Conservation (phyloP, 23 tunicate genomes). For the Trididemnum nubilum region DNA sequence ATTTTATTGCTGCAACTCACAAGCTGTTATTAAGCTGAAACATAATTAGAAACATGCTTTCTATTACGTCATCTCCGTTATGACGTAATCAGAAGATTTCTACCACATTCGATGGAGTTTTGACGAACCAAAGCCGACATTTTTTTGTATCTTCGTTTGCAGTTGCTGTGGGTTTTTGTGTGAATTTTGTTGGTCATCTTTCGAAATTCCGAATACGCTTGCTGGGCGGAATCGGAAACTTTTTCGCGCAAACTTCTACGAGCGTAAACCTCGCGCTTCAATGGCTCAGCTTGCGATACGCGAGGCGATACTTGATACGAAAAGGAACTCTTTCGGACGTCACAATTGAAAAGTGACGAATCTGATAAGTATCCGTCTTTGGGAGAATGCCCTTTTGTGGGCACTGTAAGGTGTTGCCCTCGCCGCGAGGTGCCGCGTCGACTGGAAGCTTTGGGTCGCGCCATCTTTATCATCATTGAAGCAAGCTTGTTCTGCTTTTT, state of each 20-base stretch:
- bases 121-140: slow-evolving; percentile 4
- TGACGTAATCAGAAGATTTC: neutral
- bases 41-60: neutral
- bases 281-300: neutral
- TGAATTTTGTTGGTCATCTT: slow-evolving; percentile 12
- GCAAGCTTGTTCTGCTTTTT: slow-evolving; percentile 3
- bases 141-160: slow-evolving; percentile 13
- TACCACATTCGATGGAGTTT: neutral
- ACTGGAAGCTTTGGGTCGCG: neutral
- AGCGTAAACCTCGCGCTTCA: neutral
- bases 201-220: slow-evolving; percentile 9
- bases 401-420: neutral
- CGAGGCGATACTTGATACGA: neutral
- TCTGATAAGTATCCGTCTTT: slow-evolving; percentile 17
- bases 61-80: neutral
- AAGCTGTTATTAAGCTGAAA: neutral
- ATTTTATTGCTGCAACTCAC: neutral
- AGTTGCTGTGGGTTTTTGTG: neutral
- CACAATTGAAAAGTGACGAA: slow-evolving; percentile 19
- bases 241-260: slow-evolving; percentile 14
- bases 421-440: neutral
- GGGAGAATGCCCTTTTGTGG: neutral
- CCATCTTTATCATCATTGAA: neutral
- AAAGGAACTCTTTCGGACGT: slow-evolving; percentile 15
- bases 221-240: slow-evolving; percentile 14